phyloP scores from a whole-genome alignment of 2,888 invertebrate genomes.

The Melieria omissa region DNA sequence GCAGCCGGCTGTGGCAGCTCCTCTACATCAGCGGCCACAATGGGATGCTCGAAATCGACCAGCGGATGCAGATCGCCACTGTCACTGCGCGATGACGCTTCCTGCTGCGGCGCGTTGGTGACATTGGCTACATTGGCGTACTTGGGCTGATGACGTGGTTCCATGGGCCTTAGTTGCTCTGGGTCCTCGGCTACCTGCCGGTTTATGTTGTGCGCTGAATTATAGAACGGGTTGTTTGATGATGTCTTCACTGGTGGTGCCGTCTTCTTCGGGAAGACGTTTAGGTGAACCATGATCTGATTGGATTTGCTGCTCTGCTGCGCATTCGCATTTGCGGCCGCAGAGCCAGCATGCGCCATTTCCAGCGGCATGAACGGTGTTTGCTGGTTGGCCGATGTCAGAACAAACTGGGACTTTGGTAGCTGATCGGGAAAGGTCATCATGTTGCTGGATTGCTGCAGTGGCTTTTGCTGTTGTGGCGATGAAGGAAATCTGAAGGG shows the following conservation, averaged over 20 bases:
- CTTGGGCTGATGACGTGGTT: conserved; percentile 40
- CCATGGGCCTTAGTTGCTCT: conserved; percentile 34
- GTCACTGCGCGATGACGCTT: conserved; percentile 23
- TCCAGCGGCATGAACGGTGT: conserved; percentile 49
- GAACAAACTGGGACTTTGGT: conserved; percentile 11
- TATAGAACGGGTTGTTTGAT: conserved; percentile 61
- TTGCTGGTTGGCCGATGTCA: conserved; percentile 38
- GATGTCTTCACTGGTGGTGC: conserved; percentile 14
- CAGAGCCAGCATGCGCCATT: neutral
- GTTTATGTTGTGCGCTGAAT: conserved; percentile 48
- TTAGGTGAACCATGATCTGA: conserved; percentile 75
- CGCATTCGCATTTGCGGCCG: conserved; percentile 3
- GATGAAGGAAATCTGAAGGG: conserved; percentile 54
- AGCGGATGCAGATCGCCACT: conserved; percentile 45
- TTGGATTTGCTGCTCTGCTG: conserved; percentile 51
- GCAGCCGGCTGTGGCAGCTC: conserved; percentile 52
- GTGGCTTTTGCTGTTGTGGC: conserved; percentile 40
- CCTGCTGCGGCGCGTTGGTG: conserved; percentile 25
- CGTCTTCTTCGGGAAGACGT: conserved; percentile 72
- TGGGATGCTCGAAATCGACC: conserved; percentile 61
- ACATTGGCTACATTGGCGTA: conserved; percentile 21
- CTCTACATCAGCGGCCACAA: conserved; percentile 55
- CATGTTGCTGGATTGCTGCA: conserved; percentile 41
- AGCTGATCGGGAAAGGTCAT: conserved; percentile 44
- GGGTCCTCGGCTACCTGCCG: conserved; percentile 49